Evolutionary conservation across 1,140 invertebrate species (phyloP), one percentile per base, ranked within the genome.

Genomic region (Akabosia matsudoensis): DNA sequence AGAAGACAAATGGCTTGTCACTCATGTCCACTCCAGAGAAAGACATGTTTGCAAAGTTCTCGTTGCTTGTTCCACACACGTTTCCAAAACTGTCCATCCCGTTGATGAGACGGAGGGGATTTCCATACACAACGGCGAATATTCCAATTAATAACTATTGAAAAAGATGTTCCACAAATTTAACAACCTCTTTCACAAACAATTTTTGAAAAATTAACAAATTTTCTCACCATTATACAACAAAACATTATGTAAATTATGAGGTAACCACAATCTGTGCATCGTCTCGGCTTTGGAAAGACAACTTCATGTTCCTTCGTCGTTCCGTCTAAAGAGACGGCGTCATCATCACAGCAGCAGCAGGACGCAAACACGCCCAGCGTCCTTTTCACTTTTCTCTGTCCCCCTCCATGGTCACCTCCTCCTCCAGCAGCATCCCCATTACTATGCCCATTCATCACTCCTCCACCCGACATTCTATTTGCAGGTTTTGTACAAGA

Each of bases 11-110:
- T 84, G 90, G 91, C 84, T 92, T 93, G 67, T 94, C 89, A 31
- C 87, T 88, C 64, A 92, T 94, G 83, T 94, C 92, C 78, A 91
- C 87, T 18, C 94, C 94, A 18, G 93, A 93, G 37, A 93, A 85
- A 4, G 91, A 88, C 80, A 92, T 88, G 81, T 90, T 90, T 33
- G 89, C 89, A 78, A 93, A 90, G 78, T 90, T 89, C 78, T 90
- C 89, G 84, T 93, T 93, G 77, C 90, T 90, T 61, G 92, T 90
- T 28, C 95, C 95, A 86, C 96, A 98, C 33, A 93, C 95, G 84
- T 97, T 97, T n/a, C 95, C 95, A 87, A 94, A 97, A 79, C 93
- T 96, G 84, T 98, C 95, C 85, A 94, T 96, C 61, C 96, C 95
- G 88, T 96, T 94, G 76, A 96, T 91, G 4, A 97, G 88, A 77